A percentile compares a stretch with the other conserved stretches of the same genome.
Conservation (phyloP, 2,113 vertebrate genomes). For the Globicephala melas region DNA sequence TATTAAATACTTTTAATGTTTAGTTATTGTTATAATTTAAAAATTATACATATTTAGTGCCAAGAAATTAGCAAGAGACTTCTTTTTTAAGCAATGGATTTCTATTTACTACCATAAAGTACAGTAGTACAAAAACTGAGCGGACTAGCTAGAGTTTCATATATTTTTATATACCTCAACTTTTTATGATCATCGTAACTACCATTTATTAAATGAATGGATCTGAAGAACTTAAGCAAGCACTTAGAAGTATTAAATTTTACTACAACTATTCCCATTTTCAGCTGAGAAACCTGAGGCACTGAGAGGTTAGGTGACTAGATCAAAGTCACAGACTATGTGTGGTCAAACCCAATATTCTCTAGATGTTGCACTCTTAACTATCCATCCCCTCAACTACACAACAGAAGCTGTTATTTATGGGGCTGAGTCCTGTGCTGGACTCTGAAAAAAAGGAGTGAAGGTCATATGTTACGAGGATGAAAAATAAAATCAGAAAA, state of each 20-base stretch:
- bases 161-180: not conserved
- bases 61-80: conserved; percentile 18
- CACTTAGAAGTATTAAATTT: not conserved
- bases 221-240: not conserved
- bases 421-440: not conserved
- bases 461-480: not conserved
- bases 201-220: not conserved
- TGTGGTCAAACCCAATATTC: not conserved
- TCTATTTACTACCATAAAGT: not conserved
- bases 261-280: not conserved
- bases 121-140: not conserved
- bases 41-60: not conserved
- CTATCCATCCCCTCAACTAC: not conserved
- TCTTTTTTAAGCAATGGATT: not conserved
- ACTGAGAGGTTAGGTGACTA: not conserved
- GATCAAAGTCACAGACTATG: not conserved
- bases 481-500: not conserved
- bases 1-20: not conserved
- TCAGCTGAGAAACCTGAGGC: not conserved
- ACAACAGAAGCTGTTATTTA: not conserved
- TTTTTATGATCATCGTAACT: not conserved
- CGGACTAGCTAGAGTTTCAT: not conserved
- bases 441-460: not conserved
- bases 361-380: not conserved
- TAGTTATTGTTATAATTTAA: not conserved